Percentiles rank a stretch among this genome's conserved stretches.
Conservation (phyloP, 2,797 vertebrate genomes). For the Phoxinus dragarum region DNA sequence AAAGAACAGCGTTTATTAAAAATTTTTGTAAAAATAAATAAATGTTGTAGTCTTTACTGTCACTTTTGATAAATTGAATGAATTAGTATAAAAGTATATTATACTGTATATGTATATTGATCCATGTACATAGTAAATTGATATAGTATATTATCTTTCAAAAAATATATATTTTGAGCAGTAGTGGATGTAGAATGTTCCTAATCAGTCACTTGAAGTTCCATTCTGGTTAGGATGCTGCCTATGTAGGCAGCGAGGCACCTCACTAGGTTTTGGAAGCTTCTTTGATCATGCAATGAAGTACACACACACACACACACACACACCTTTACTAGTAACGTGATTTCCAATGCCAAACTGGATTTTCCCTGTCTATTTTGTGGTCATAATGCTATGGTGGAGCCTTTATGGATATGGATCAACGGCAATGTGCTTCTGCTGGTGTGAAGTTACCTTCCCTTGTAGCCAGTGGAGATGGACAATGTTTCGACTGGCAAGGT, state of each 20-base stretch:
- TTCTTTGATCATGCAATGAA: background rate
- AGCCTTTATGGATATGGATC: background rate
- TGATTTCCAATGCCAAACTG: background rate
- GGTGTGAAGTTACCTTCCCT: constrained; percentile 25
- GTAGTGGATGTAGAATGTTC: background rate
- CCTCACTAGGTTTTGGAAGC: background rate
- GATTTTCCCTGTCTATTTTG: background rate
- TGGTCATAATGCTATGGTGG: background rate
- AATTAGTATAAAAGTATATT: background rate
- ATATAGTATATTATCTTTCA: background rate
- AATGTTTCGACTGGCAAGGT: constrained; percentile 63
- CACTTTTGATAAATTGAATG: background rate
- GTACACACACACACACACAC: too few relatives aligned
- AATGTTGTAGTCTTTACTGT: background rate
- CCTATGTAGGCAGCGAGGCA: background rate
- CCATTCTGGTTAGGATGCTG: background rate
- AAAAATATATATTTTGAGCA: background rate
- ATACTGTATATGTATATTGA: background rate
- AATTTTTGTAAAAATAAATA: too few relatives aligned
- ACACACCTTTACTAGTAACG: background rate
- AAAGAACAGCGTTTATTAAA: background rate
- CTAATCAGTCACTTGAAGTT: background rate
- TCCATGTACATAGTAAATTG: background rate
- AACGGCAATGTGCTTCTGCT: constrained; percentile 12
- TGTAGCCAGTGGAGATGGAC: constrained; percentile 56